These are phyloP conservation scores for Microdon myrmicae DNA, from an alignment of 2,888 invertebrate species.

Conservation along the genomic window DNA sequence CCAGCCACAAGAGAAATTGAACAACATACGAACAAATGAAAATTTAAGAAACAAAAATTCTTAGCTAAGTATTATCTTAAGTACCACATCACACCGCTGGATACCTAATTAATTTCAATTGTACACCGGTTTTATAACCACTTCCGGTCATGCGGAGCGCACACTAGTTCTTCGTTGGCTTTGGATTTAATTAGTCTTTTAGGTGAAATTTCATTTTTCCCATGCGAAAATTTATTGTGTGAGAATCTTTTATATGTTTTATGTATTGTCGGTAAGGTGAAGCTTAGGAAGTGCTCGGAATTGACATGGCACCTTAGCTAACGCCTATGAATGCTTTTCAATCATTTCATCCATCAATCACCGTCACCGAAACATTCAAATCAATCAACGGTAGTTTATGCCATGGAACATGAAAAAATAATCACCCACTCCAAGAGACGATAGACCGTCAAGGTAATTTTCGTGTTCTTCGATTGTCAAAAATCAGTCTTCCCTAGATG, in stretches of 20 bases:
- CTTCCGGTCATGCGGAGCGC: conserved; percentile 22
- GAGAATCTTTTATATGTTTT: conserved; percentile 4
- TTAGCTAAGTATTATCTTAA: too few relatives aligned
- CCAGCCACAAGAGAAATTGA: too few relatives aligned
- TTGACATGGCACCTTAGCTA: too few relatives aligned
- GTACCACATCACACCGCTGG: conserved; percentile 3
- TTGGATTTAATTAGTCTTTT: conserved; percentile 25
- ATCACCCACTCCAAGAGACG: conserved; percentile 14
- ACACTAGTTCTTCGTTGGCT: background rate
- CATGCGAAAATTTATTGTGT: conserved; percentile 20
- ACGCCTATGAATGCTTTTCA: conserved; percentile 29
- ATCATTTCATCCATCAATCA: conserved; percentile 50
- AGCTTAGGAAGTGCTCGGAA: too few relatives aligned
- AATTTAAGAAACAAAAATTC: too few relatives aligned
- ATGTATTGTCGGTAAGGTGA: background rate
- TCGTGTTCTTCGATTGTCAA: conserved; percentile 49
- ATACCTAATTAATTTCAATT: conserved; percentile 35
- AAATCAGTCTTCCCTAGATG: conserved; percentile 37
- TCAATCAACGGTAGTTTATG: conserved; percentile 57
- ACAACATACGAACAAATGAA: too few relatives aligned
- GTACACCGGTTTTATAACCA: conserved; percentile 34
- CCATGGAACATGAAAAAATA: conserved; percentile 46
- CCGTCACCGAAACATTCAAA: conserved; percentile 61
- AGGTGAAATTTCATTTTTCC: conserved; percentile 42
- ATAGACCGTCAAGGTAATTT: conserved; percentile 40